Percentiles rank a stretch among this genome's conserved stretches.
phyloP scores from a whole-genome alignment of 1,140 invertebrate genomes.

The Musca vetustissima region DNA sequence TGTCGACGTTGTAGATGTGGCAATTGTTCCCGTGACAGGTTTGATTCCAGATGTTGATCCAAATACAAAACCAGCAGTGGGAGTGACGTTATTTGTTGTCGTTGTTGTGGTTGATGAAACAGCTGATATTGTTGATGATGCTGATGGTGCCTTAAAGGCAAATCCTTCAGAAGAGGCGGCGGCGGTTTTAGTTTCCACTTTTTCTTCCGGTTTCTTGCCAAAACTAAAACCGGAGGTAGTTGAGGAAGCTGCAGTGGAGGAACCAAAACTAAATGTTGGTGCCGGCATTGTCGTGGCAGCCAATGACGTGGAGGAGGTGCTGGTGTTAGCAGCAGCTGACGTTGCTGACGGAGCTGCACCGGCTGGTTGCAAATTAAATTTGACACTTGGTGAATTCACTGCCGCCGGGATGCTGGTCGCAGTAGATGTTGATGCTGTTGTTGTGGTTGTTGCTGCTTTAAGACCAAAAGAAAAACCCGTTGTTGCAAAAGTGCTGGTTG shows the following conservation, averaged over 20 bases:
- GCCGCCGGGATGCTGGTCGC: background rate
- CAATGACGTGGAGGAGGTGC: no score
- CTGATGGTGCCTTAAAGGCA: constrained; percentile 13
- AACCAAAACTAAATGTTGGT: constrained; percentile 25
- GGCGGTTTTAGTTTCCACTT: constrained; percentile 5
- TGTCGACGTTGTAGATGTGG: constrained; percentile 24
- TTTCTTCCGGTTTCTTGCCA: constrained; percentile 3
- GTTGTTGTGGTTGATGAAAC: background rate
- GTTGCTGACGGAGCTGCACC: no score
- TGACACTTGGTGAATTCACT: constrained; percentile 13
- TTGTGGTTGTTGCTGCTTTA: background rate
- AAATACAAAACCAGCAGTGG: constrained; percentile 28
- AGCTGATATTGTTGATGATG: background rate
- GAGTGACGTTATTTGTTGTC: no score
- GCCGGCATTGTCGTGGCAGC: constrained; percentile 7
- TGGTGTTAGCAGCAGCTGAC: constrained; percentile 21
- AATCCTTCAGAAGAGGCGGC: background rate
- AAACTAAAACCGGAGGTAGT: constrained; percentile 9
- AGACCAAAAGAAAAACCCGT: constrained; percentile 18
- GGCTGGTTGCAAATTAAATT: constrained; percentile 2
- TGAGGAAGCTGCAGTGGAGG: constrained; percentile 12
- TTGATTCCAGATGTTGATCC: constrained; percentile 25
- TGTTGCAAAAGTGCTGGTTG: background rate
- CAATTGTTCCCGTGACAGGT: constrained; percentile 19
- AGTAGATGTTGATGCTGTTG: background rate